Conservation (phyloP, 2,113 vertebrate species). For the Carettochelys insculpta region DNA sequence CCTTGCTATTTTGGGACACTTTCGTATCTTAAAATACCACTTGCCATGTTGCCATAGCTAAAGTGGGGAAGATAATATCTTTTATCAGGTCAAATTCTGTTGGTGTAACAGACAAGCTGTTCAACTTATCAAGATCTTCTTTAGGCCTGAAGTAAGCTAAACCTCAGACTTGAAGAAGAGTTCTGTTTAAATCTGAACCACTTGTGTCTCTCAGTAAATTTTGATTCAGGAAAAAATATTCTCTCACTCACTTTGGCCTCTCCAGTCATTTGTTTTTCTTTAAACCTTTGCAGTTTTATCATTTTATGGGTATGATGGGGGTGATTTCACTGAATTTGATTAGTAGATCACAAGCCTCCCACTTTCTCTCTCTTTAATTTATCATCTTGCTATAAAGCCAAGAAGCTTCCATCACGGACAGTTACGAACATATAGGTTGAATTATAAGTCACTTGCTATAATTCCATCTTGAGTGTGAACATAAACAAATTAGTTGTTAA, state of each 20-base stretch:
- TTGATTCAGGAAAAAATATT: not conserved
- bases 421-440: not conserved
- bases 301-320: not conserved
- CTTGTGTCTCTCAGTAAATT: not conserved
- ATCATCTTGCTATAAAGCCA: not conserved
- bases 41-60: too few species aligned
- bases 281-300: accelerated
- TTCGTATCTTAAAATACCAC: too few species aligned
- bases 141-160: not conserved
- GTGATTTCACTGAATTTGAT: not conserved
- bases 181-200: not conserved
- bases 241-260: not conserved
- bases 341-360: not conserved
- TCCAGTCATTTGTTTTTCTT: not conserved
- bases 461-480: not conserved
- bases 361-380: not conserved
- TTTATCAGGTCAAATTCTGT: not conserved
- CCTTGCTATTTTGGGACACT: too few species aligned
- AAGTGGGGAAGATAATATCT: not conserved
- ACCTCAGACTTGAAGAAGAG: not conserved
- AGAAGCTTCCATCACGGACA: not conserved
- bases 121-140: not conserved
- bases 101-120: not conserved
- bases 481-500: constrained; percentile 47
- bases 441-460: not conserved